Evolutionary conservation across 2,113 vertebrate genomes (phyloP).

Genomic region (Catharus bicknelli): DNA sequence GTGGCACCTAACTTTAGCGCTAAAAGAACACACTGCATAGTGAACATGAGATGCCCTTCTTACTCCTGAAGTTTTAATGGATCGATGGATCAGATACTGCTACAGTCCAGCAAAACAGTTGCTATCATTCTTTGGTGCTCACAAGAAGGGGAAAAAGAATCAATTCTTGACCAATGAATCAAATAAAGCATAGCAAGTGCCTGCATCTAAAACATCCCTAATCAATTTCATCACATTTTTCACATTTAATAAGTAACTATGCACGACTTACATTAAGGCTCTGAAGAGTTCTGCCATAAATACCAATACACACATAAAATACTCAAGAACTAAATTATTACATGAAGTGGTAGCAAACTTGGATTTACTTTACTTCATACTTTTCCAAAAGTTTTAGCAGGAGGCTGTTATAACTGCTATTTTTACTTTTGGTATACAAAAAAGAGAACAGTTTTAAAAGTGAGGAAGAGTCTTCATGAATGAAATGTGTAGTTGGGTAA

Average conservation of each 20-base stretch:
- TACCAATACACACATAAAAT: not conserved
- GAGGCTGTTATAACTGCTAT: fast-evolving
- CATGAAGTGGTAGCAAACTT: not conserved
- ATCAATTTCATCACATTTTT: not conserved
- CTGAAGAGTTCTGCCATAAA: not conserved
- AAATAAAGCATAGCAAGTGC: not conserved
- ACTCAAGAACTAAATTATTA: not conserved
- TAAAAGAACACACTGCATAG: not conserved
- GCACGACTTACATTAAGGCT: not conserved
- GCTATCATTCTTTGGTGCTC: not conserved
- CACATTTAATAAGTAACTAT: not conserved
- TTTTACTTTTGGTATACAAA: not conserved
- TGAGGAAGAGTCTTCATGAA: not conserved
- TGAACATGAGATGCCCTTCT: not conserved
- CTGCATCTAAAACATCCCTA: not conserved
- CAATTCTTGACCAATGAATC: not conserved
- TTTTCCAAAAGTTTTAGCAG: not conserved
- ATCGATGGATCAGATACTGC: not conserved
- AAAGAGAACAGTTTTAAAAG: not conserved
- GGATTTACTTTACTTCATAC: not conserved
- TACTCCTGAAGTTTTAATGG: not conserved
- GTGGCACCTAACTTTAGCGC: not conserved
- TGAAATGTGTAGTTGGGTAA: not conserved
- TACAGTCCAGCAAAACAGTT: not conserved
- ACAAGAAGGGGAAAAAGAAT: not conserved